Evolutionary conservation across 2,113 vertebrate species (phyloP), one percentile per base, ranked within the genome.

Genomic region (Meleagris gallopavo): DNA sequence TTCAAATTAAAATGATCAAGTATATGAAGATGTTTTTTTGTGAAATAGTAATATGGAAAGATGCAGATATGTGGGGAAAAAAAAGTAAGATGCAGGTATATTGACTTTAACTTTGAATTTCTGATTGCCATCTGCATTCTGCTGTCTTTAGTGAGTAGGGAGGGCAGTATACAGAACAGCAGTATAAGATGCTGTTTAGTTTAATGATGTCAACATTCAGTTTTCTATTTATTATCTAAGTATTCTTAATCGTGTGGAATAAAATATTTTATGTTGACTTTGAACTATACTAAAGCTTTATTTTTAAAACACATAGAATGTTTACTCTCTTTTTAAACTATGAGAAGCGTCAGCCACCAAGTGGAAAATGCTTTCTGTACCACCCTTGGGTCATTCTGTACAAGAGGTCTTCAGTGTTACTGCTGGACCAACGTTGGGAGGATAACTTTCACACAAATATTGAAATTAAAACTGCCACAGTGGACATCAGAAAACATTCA

Each of bases 141-240:
- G 34, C 52, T 9, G 4, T 11, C 80, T 81, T 65, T 69, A 46
- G 6, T 74, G 36, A 38, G 15, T 46, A 7, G 18, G 14, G 5
- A 84, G 29, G 15, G 71, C 40, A 62, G 34, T 36, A 19, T 18
- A 43, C 40, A 43, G 21, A 34, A 30, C 4, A 48, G 22, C 57
- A 38, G 43, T 57, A 9, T 46, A 75, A 77, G 8, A 11, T 82
- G 60, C 50, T 29, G 0, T 46, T 9, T 40, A 27, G 17, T 81
- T 86, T 3, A 4, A 1, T 20, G 11, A 13, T 50, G 22, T 25
- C 41, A 50, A 29, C 24, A 27, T 67, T 14, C 20, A 18, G 0
- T 78, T 76, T 52, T 85, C 24, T 83, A 15, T 74, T 30, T 66
- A 18, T 58, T 86, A 9, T 8, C 41, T 41, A n/a, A 91, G 74